These are phyloP conservation scores for Dipodomys spectabilis DNA, from an alignment of 2,113 vertebrate genomes.

Conservation along the genomic window DNA sequence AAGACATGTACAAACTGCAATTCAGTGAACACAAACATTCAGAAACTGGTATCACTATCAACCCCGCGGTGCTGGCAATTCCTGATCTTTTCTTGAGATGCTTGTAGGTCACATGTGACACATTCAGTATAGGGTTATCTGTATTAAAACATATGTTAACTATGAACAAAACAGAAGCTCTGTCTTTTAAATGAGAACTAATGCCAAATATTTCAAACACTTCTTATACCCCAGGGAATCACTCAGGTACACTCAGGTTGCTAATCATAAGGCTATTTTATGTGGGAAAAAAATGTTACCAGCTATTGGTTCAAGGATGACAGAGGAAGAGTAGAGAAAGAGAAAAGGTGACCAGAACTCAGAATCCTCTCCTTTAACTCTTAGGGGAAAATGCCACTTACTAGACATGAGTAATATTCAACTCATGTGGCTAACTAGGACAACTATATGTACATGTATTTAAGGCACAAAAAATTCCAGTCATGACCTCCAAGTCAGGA, in stretches of 20 bases:
- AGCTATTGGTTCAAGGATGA: background rate
- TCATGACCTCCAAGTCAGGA: background rate
- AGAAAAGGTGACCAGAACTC: background rate
- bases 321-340: background rate
- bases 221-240: background rate
- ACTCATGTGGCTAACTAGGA: background rate
- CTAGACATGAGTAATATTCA: background rate
- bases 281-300: background rate
- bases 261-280: background rate
- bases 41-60: background rate
- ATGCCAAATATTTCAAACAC: background rate
- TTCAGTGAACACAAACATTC: background rate
- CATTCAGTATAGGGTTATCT: background rate
- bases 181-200: background rate
- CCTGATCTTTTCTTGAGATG: background rate
- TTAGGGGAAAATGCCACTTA: background rate
- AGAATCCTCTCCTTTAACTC: background rate
- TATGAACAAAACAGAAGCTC: background rate
- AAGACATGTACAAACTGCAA: background rate
- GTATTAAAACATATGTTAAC: background rate
- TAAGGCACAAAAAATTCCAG: background rate
- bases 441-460: background rate
- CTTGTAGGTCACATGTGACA: background rate
- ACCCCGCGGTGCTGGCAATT: fast-evolving
- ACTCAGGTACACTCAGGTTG: background rate